These are phyloP conservation scores for Drosophila pegasa DNA, from an alignment of 2,888 invertebrate species.

Conservation along the genomic window DNA sequence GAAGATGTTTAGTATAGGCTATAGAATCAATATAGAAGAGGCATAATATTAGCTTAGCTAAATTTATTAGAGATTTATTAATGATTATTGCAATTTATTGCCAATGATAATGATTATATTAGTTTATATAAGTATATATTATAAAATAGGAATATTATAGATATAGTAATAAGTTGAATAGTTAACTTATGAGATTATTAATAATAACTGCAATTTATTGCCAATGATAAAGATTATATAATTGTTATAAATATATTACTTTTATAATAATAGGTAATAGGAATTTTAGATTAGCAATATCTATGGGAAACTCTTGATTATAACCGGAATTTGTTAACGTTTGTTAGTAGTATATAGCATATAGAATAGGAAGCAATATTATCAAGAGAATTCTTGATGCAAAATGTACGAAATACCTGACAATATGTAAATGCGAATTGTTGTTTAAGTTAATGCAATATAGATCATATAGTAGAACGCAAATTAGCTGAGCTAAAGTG, in stretches of 20 bases:
- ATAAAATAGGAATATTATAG: not conserved
- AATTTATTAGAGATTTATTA: not conserved
- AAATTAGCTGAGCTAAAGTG: not conserved
- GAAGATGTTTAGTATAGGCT: slow-evolving; percentile 6
- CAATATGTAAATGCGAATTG: not conserved
- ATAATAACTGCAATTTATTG: not conserved
- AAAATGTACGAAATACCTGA: not conserved
- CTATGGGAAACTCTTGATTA: not conserved
- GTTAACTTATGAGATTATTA: too few relatives aligned
- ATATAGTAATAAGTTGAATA: too few relatives aligned
- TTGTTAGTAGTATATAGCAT: too few relatives aligned
- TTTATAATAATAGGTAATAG: too few relatives aligned
- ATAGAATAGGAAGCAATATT: not conserved
- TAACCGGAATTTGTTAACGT: not conserved
- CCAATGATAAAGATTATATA: too few relatives aligned
- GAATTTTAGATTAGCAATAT: not conserved
- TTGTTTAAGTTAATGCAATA: not conserved
- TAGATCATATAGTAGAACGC: too few relatives aligned
- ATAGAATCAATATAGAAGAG: not conserved
- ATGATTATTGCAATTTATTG: not conserved
- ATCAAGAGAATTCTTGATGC: not conserved
- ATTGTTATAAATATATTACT: too few relatives aligned
- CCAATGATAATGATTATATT: not conserved
- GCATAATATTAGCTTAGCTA: not conserved
- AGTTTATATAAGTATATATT: not conserved